These are phyloP conservation scores for Pogonocichla stellata DNA, from an alignment of 2,113 vertebrate genomes.

Conservation along the genomic window DNA sequence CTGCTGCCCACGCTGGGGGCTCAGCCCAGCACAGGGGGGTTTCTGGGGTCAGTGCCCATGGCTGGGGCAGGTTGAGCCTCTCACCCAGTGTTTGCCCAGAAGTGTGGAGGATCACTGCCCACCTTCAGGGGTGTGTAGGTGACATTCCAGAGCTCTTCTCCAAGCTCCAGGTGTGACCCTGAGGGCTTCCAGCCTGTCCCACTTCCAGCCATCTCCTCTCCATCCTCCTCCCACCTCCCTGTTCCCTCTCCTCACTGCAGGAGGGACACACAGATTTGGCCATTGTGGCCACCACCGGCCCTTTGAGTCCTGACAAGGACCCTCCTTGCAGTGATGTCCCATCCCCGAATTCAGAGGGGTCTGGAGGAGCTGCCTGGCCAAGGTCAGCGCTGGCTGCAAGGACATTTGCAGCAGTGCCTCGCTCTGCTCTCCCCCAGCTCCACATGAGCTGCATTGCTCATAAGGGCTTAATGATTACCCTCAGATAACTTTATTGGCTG, in stretches of 20 bases:
- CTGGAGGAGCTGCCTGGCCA: neutral
- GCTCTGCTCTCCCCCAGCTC: neutral
- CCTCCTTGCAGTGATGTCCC: fast-evolving
- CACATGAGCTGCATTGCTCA: neutral
- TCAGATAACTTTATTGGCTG: constrained; percentile 40
- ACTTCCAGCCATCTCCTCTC: neutral
- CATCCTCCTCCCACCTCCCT: fast-evolving
- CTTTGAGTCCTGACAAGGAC: fast-evolving
- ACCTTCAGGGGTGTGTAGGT: fast-evolving
- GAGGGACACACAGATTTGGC: fast-evolving
- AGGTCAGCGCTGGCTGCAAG: neutral
- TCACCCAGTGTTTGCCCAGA: neutral
- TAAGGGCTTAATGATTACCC: constrained; percentile 38
- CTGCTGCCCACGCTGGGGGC: neutral
- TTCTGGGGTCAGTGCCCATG: neutral
- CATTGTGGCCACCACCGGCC: fast-evolving
- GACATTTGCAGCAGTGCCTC: neutral
- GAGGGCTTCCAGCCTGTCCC: neutral
- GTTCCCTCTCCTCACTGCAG: neutral
- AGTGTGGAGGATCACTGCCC: fast-evolving
- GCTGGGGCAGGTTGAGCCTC: neutral
- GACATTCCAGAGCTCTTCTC: neutral
- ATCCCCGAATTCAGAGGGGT: fast-evolving
- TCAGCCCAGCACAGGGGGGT: neutral
- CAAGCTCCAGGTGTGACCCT: neutral